A percentile compares a stretch with the other conserved stretches of the same genome.
These are phyloP conservation scores for Pristis pectinata DNA, from an alignment of 2,797 vertebrate genomes.

Conservation along the genomic window DNA sequence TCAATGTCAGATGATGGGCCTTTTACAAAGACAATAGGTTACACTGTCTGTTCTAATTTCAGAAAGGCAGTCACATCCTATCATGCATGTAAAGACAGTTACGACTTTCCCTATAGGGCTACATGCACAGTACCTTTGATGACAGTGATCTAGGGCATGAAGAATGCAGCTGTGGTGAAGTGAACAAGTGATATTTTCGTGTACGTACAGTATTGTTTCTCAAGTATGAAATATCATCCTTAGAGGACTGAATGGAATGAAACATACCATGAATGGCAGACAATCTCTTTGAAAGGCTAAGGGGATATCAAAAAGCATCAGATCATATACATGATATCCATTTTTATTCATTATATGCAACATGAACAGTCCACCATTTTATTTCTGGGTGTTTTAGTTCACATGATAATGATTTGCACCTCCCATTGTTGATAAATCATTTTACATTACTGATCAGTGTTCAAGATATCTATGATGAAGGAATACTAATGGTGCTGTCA, in stretches of 20 bases:
- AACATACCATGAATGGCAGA: background rate
- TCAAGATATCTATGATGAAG: background rate
- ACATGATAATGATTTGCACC: background rate
- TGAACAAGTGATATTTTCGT: background rate
- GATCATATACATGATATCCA: background rate
- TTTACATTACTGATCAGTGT: background rate
- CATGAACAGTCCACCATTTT: background rate
- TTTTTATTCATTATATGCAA: background rate
- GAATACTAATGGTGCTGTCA: background rate
- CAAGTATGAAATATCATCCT: constrained; percentile 3
- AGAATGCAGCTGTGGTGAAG: background rate
- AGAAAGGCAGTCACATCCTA: background rate
- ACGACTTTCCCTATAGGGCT: background rate
- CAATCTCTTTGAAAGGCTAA: background rate
- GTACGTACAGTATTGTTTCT: background rate
- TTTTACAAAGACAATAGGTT: background rate
- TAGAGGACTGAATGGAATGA: background rate
- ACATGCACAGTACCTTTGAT: background rate
- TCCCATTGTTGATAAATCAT: background rate
- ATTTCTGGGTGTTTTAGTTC: background rate
- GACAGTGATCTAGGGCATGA: background rate
- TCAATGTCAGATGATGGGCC: background rate
- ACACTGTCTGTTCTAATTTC: background rate
- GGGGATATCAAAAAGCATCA: background rate
- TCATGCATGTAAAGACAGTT: background rate